Conservation (phyloP, 1,140 invertebrate species). For the Adelges cooleyi region DNA sequence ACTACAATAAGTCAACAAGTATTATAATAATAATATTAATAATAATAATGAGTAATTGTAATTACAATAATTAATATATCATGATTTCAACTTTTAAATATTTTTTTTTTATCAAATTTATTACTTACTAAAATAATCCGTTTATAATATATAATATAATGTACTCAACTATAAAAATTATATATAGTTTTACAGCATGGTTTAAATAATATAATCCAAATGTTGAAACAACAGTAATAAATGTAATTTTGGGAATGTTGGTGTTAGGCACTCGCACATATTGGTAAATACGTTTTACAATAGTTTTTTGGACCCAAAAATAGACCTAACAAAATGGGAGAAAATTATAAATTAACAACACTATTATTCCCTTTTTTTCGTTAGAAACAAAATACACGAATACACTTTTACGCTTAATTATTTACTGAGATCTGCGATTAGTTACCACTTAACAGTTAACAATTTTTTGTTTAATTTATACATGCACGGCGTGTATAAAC, state of each 20-base stretch:
- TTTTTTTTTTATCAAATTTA: constrained; percentile 16
- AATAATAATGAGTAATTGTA: too few relatives aligned
- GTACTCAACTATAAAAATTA: not conserved
- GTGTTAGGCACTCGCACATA: constrained; percentile 13
- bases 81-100: not conserved
- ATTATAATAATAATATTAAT: constrained; percentile 15
- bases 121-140: constrained; percentile 23
- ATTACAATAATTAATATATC: constrained; percentile 25
- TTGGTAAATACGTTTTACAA: constrained; percentile 23
- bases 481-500: not conserved
- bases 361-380: not conserved
- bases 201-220: constrained; percentile 7
- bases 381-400: not conserved
- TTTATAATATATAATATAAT: constrained; percentile 1
- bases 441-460: constrained; percentile 20
- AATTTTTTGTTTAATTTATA: not conserved
- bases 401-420: too few relatives aligned
- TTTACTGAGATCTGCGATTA: constrained; percentile 26
- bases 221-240: constrained; percentile 9
- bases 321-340: constrained; percentile 25
- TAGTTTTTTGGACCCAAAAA: constrained; percentile 23
- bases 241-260: constrained; percentile 12
- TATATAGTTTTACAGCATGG: not conserved
- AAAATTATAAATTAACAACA: constrained; percentile 3
- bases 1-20: constrained; percentile 28